Evolutionary conservation across 2,113 vertebrate genomes (phyloP).

Genomic region (pig (Sus scrofa)): DNA sequence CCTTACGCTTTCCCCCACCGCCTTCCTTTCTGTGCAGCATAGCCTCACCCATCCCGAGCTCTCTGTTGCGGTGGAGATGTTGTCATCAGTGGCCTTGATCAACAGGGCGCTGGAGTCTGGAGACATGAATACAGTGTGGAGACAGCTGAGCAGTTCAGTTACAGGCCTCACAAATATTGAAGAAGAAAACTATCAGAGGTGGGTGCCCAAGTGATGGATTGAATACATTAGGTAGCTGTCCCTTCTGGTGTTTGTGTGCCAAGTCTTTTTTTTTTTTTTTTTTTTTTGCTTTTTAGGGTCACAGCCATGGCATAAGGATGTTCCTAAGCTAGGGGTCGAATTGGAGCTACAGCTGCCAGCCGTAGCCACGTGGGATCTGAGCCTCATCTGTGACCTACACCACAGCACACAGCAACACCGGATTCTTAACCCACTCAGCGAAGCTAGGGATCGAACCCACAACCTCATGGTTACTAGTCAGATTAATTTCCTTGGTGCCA

Average conservation of each 20-base stretch:
- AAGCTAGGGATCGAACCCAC: too few relatives aligned
- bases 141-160: constrained; percentile 93
- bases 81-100: constrained; percentile 97
- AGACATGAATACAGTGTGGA: constrained; percentile 93
- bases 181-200: constrained; percentile 97
- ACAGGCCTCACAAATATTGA: constrained; percentile 97
- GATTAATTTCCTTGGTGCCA: too few relatives aligned
- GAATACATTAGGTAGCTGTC: fast-evolving
- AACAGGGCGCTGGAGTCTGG: constrained; percentile 95
- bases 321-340: too few relatives aligned
- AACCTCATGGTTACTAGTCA: too few relatives aligned
- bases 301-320: too few relatives aligned
- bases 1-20: not conserved
- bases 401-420: too few relatives aligned
- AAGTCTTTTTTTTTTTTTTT: too few relatives aligned
- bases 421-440: too few relatives aligned
- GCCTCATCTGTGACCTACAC: too few relatives aligned
- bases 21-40: constrained; percentile 86
- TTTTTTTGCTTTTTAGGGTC: too few relatives aligned
- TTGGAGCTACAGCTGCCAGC: too few relatives aligned
- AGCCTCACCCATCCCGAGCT: constrained; percentile 95
- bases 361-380: too few relatives aligned
- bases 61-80: constrained; percentile 97
- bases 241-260: not conserved
- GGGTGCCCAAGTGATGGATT: not conserved